phyloP scores from a whole-genome alignment of 1,140 invertebrate genomes.

The Cepaea nemoralis region DNA sequence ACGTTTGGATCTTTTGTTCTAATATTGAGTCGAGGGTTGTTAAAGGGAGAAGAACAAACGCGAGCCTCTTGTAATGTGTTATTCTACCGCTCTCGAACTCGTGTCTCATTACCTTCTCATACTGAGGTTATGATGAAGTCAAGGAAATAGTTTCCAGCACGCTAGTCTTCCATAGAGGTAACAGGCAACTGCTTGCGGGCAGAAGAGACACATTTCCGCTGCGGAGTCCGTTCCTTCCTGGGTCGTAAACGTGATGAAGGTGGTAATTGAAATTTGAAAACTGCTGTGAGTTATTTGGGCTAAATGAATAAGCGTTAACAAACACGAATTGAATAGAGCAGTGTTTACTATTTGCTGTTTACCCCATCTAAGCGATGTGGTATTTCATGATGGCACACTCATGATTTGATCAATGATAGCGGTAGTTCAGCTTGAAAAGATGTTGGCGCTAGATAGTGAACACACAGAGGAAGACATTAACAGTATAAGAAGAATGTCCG shows the following conservation, averaged over 20 bases:
- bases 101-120: constrained; percentile 5
- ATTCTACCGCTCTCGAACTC: constrained; percentile 1
- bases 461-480: no score
- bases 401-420: background rate
- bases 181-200: background rate
- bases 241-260: constrained; percentile 1
- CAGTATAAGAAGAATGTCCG: no score
- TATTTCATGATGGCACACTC: background rate
- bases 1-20: constrained; percentile 34
- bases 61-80: constrained; percentile 22
- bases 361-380: background rate
- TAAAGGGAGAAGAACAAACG: constrained; percentile 28
- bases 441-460: no score
- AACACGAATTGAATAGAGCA: background rate
- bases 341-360: background rate
- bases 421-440: no score
- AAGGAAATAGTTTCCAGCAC: constrained; percentile 26
- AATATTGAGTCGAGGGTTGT: background rate
- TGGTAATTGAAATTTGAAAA: constrained; percentile 36
- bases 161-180: background rate
- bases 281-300: constrained; percentile 17
- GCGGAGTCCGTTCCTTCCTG: background rate
- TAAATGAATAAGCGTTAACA: constrained; percentile 30
- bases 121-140: background rate
- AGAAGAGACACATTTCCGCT: constrained; percentile 31